Evolutionary conservation across 2,113 vertebrate genomes (phyloP), one percentile per base, ranked within the genome.

Genomic region (Pagrus major): DNA sequence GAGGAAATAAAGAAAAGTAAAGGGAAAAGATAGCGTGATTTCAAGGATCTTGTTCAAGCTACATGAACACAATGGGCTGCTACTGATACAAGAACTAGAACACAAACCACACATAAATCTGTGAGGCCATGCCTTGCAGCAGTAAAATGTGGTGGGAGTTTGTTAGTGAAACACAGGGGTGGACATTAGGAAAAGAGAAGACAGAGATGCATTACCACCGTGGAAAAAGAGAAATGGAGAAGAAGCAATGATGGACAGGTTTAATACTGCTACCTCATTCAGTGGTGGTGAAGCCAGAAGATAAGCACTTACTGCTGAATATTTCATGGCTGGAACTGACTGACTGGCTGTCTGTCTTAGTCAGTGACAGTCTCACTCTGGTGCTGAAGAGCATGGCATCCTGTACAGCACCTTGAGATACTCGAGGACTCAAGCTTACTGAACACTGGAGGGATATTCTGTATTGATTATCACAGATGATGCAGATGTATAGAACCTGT

Each of bases 311-410:
- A 31, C 92, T 90, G 84, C 80, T 95, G 86, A 93, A 92, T 94
- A 93, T 94, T 94, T 95, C 85, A 94, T 94, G 86, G 58, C 58
- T 81, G 58, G 86, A 91, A 86, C 67, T 89, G 87, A 91, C 29
- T 72, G 76, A 68, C 66, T 82, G 76, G 3, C 46, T 74, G 87
- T 9, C 65, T 77, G 78, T 56, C 74, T 90, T 55, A 58, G 47
- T 74, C 70, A 71, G 33, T 83, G 78, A 76, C 60, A 73, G 61
- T 70, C 66, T 90, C 68, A 64, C 74, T 71, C 46, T 59, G 42
- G 60, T 21, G 39, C 66, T 41, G 49, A 83, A 52, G 4, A 60
- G 51, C 29, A 71, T 20, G 41, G 52, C 31, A 49, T 54, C 47
- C 33, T 76, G 49, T 35, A 44, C 58, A 61, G 59, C 49, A 72